Evolutionary conservation across 2,888 invertebrate genomes (phyloP).

Genomic region (Polietes domitor): DNA sequence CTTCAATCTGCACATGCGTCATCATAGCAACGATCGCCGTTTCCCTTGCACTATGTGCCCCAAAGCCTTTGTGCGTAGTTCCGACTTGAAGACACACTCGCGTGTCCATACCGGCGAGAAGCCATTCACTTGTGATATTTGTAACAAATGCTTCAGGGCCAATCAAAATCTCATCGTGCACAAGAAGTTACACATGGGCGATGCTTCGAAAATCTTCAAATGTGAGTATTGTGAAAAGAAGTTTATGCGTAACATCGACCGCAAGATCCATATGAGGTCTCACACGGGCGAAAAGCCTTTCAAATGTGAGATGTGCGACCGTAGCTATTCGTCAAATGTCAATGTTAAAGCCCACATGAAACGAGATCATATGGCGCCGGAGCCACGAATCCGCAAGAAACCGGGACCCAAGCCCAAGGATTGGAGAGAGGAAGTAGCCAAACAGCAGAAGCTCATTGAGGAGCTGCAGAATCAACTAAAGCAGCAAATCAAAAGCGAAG

Average conservation of each 20-base stretch:
- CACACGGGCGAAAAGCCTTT: slow-evolving; percentile 77
- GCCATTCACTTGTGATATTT: slow-evolving; percentile 76
- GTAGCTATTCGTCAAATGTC: slow-evolving; percentile 76
- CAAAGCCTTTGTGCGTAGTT: slow-evolving; percentile 77
- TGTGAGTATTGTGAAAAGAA: slow-evolving; percentile 78
- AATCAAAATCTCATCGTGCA: slow-evolving; percentile 78
- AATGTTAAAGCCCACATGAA: slow-evolving; percentile 75
- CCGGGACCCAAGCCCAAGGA: slow-evolving; percentile 68
- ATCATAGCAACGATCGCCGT: slow-evolving; percentile 77
- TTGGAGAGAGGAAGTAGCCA: slow-evolving; percentile 71
- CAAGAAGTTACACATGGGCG: slow-evolving; percentile 75
- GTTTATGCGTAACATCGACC: slow-evolving; percentile 76
- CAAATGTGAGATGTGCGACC: slow-evolving; percentile 74
- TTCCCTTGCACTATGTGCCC: slow-evolving; percentile 74
- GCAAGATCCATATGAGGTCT: slow-evolving; percentile 75
- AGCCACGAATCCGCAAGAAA: slow-evolving; percentile 41
- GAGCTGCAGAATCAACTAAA: slow-evolving; percentile 68
- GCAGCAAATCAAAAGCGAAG: slow-evolving; percentile 58
- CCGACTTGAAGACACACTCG: slow-evolving; percentile 75
- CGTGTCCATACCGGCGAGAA: slow-evolving; percentile 78
- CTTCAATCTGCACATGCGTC: slow-evolving; percentile 76
- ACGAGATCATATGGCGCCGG: slow-evolving; percentile 71
- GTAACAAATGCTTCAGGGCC: slow-evolving; percentile 75
- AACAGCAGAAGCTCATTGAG: slow-evolving; percentile 72
- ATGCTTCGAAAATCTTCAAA: slow-evolving; percentile 72